A percentile compares a stretch with the other conserved stretches of the same genome.
phyloP scores from a whole-genome alignment of 2,113 vertebrate species.

The Mobula hypostoma region DNA sequence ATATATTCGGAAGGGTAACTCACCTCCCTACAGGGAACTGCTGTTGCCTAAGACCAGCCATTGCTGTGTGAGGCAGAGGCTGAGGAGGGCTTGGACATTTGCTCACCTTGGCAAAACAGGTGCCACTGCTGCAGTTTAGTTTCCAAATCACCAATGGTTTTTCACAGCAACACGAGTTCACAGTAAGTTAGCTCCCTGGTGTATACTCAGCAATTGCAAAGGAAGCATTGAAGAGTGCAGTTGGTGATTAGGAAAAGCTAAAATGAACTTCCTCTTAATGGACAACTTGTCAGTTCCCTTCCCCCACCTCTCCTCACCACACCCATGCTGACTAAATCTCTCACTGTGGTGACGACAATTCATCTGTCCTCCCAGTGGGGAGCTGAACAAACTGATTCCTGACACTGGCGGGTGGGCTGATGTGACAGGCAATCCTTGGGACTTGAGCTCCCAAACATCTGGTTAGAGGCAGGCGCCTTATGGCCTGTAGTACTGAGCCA shows the following conservation, averaged over 20 bases:
- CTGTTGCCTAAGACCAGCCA: background rate
- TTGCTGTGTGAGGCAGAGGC: too few species aligned
- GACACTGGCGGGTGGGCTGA: background rate
- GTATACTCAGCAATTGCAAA: background rate
- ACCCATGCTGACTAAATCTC: background rate
- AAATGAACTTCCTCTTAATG: background rate
- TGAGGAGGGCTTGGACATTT: background rate
- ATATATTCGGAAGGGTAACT: background rate
- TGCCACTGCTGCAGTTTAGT: background rate
- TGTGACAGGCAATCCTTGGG: background rate
- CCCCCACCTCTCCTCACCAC: background rate
- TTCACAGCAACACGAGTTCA: background rate
- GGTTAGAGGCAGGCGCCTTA: background rate
- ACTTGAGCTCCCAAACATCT: slow-evolving; percentile 19
- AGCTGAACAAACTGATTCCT: background rate
- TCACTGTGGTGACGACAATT: background rate
- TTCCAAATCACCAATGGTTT: background rate
- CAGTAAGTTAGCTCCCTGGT: background rate
- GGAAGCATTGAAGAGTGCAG: slow-evolving; percentile 8
- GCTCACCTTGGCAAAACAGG: background rate
- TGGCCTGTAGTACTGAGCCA: background rate
- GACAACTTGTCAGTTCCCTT: background rate
- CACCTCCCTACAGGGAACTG: background rate
- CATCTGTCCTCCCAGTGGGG: slow-evolving; percentile 21
- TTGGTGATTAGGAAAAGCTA: background rate